Evolutionary conservation across 53 echinoderm and acorn worm genomes (phyloP).

Genomic region (Henricia sp.): DNA sequence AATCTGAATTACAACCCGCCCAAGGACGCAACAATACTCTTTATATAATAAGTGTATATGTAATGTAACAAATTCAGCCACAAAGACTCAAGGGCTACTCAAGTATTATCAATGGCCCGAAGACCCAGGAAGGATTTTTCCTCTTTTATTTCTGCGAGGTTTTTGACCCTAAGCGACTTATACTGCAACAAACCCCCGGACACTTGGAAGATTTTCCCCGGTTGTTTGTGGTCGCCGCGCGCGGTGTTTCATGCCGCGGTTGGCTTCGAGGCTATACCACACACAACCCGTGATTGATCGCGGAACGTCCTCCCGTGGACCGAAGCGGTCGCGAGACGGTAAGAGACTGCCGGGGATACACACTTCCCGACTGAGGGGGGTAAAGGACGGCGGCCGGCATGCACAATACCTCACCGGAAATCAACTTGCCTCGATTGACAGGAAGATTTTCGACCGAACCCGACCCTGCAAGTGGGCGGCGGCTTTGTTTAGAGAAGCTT

Average conservation of each 20-base stretch:
- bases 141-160: conserved; percentile 16
- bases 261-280: neutral
- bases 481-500: conserved; percentile 22
- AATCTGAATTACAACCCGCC: conserved; percentile 9
- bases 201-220: conserved; percentile 24
- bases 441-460: neutral
- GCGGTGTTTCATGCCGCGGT: too few species aligned
- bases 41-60: conserved; percentile 1
- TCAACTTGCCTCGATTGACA: conserved; percentile 8
- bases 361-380: conserved; percentile 16
- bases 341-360: conserved; percentile 11
- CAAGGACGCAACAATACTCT: conserved; percentile 26
- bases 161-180: conserved; percentile 59
- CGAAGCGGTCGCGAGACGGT: conserved; percentile 23
- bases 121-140: conserved; percentile 21
- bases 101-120: conserved; percentile 37
- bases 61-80: conserved; percentile 50
- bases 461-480: conserved; percentile 4
- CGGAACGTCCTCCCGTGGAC: conserved; percentile 13
- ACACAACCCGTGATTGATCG: conserved; percentile 38
- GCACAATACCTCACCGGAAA: conserved; percentile 41
- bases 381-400: conserved; percentile 12
- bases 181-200: conserved; percentile 9
- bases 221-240: neutral
- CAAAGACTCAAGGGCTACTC: conserved; percentile 45